Conservation (phyloP, 1,140 invertebrate species). For the Ladona fulva region DNA sequence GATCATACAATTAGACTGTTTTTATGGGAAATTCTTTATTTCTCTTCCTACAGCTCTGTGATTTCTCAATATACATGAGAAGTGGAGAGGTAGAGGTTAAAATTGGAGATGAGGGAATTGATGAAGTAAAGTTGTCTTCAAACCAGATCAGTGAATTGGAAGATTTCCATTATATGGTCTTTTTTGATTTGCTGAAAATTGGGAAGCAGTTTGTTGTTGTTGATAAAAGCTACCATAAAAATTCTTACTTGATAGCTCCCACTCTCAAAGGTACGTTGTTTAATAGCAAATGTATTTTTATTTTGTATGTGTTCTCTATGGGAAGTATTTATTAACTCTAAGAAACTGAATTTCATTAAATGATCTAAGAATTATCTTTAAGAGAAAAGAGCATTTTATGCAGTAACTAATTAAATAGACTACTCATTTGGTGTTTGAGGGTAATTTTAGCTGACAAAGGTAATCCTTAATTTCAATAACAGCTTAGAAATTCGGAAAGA, state of each 20-base stretch:
- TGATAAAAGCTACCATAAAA: slow-evolving; percentile 49
- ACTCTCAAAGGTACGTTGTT: slow-evolving; percentile 26
- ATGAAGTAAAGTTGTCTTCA: slow-evolving; percentile 38
- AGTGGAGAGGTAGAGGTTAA: slow-evolving; percentile 66
- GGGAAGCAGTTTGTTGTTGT: slow-evolving; percentile 71
- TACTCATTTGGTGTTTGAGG: too few species aligned
- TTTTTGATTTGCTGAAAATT: slow-evolving; percentile 63
- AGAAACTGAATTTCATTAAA: too few species aligned
- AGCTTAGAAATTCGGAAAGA: too few species aligned
- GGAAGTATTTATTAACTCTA: slow-evolving; percentile 17
- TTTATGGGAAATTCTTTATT: neutral
- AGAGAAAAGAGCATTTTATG: too few species aligned
- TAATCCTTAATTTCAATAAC: too few species aligned
- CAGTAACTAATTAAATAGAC: too few species aligned
- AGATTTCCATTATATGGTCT: slow-evolving; percentile 58
- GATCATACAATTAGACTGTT: neutral
- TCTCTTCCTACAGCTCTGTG: slow-evolving; percentile 46
- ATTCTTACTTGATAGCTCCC: slow-evolving; percentile 71
- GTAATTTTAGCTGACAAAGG: too few species aligned
- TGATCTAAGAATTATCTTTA: too few species aligned
- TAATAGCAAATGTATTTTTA: too few species aligned
- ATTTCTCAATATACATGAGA: slow-evolving; percentile 79
- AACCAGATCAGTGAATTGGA: slow-evolving; percentile 47
- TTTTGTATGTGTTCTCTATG: slow-evolving; percentile 17
- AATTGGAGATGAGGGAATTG: slow-evolving; percentile 41